Evolutionary conservation across 1,140 invertebrate species (phyloP).

Genomic region (Drosophila paulistorum): DNA sequence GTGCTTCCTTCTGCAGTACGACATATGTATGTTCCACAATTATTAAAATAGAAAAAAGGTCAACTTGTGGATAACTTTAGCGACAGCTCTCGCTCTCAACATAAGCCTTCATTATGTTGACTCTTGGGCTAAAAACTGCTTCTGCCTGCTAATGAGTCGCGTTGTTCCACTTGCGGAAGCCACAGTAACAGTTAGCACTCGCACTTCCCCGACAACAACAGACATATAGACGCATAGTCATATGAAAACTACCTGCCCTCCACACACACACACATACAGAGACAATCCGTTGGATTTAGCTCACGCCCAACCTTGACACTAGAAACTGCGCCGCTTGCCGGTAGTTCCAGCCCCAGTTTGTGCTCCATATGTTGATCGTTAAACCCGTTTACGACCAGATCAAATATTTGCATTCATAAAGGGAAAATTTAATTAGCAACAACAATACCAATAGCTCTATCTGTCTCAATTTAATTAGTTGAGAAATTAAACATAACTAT

Average conservation of each 20-base stretch:
- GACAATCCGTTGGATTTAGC: not conserved
- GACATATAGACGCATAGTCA: not conserved
- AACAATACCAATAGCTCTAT: conserved; percentile 31
- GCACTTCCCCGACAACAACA: conserved; percentile 17
- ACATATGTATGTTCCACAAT: too few species aligned
- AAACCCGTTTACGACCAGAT: conserved; percentile 66
- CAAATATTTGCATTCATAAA: conserved; percentile 71
- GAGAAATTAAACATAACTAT: conserved; percentile 77
- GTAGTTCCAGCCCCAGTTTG: conserved; percentile 22
- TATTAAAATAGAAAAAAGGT: too few species aligned
- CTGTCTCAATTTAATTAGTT: conserved; percentile 63
- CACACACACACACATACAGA: too few species aligned
- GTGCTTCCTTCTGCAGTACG: too few species aligned
- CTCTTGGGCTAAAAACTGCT: conserved; percentile 13
- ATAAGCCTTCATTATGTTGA: conserved; percentile 14
- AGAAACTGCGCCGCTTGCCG: conserved; percentile 33
- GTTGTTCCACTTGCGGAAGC: conserved; percentile 48
- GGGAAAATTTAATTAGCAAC: conserved; percentile 73
- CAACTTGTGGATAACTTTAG: not conserved
- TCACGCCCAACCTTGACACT: conserved; percentile 63
- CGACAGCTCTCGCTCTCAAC: not conserved
- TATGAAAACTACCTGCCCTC: conserved; percentile 1
- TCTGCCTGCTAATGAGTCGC: conserved; percentile 45
- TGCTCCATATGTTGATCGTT: conserved; percentile 38
- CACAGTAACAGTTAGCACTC: conserved; percentile 52